phyloP scores from a whole-genome alignment of 1,140 invertebrate species.

The Euwallacea fornicatus region DNA sequence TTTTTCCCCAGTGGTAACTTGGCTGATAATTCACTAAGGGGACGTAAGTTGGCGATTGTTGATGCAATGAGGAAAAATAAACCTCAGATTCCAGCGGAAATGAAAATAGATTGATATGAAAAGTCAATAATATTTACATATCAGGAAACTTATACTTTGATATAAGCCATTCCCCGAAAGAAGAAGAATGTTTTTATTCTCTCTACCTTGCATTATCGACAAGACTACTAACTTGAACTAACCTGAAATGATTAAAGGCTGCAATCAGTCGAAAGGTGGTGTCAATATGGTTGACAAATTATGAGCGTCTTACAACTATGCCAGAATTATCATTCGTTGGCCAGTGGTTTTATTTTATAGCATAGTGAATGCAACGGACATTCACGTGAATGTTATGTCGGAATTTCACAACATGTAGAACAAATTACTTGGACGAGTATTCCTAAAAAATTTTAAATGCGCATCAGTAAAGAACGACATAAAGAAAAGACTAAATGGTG shows the following conservation, averaged over 20 bases:
- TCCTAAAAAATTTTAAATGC: not conserved
- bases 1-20: conserved; percentile 15
- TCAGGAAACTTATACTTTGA: conserved; percentile 20
- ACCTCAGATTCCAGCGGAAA: conserved; percentile 17
- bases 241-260: conserved; percentile 33
- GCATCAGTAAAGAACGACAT: conserved; percentile 4
- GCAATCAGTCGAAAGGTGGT: conserved; percentile 37
- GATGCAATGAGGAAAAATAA: conserved; percentile 36
- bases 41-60: conserved; percentile 23
- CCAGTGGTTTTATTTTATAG: conserved; percentile 35
- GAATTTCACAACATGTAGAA: conserved; percentile 6
- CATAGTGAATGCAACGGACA: conserved; percentile 22
- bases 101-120: conserved; percentile 5
- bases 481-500: conserved; percentile 3
- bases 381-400: conserved; percentile 26
- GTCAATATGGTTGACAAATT: conserved; percentile 31
- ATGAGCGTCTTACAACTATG: conserved; percentile 20
- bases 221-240: not conserved
- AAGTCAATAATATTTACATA: conserved; percentile 16
- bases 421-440: not conserved
- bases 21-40: conserved; percentile 16
- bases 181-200: conserved; percentile 24
- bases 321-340: conserved; percentile 27
- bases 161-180: conserved; percentile 16
- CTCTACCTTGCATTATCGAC: conserved; percentile 35